A percentile compares a stretch with the other conserved stretches of the same genome.
Evolutionary conservation across 2,797 vertebrate species (phyloP).

Genomic region (Petrocephalus schoutedeni): DNA sequence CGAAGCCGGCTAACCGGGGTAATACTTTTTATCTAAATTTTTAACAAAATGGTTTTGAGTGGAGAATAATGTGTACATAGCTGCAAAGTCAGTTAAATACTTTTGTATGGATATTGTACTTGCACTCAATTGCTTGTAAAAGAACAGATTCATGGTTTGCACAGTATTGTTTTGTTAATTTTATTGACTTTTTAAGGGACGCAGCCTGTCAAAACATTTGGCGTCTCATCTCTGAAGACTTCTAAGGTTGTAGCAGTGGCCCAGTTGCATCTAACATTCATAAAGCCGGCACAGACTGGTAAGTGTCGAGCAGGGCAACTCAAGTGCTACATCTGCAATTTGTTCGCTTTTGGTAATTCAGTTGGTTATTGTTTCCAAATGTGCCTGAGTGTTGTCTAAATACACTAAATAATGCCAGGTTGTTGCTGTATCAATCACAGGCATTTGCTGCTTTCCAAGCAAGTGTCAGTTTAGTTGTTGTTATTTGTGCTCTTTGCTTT

Average conservation of each 20-base stretch:
- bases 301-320: slow-evolving; percentile 13
- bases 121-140: background rate
- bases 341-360: background rate
- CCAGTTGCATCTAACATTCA: slow-evolving; percentile 75
- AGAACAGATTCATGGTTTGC: background rate
- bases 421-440: background rate
- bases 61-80: background rate
- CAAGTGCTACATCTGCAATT: background rate
- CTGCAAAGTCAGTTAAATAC: background rate
- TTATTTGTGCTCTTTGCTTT: background rate
- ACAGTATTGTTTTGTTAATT: background rate
- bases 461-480: background rate
- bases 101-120: background rate
- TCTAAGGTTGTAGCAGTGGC: slow-evolving; percentile 69
- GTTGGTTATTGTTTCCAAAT: background rate
- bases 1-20: slow-evolving; percentile 47
- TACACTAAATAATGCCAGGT: background rate
- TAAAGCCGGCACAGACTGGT: slow-evolving; percentile 78
- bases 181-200: slow-evolving; percentile 37
- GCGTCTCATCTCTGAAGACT: slow-evolving; percentile 45
- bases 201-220: slow-evolving; percentile 46
- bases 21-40: slow-evolving; percentile 16
- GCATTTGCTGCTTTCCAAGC: background rate
- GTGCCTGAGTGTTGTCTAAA: background rate
- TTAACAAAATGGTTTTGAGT: background rate